Conservation (phyloP, 2,888 invertebrate species). For the Schizotus pectinicornis region DNA sequence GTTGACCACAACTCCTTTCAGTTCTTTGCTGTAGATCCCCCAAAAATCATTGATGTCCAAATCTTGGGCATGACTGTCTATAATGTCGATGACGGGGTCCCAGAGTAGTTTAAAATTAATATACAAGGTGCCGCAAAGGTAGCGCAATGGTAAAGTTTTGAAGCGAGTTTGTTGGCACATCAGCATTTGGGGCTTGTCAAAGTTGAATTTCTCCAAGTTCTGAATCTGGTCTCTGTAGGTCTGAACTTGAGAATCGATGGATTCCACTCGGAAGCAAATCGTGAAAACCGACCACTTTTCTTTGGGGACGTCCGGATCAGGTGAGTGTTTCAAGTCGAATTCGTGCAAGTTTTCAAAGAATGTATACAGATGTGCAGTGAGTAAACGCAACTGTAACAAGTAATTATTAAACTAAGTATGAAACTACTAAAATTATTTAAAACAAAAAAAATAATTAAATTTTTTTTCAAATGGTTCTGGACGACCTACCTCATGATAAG, state of each 20-base stretch:
- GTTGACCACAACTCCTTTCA: constrained; percentile 63
- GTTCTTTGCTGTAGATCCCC: constrained; percentile 69
- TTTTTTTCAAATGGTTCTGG: constrained; percentile 5
- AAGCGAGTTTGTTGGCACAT: constrained; percentile 65
- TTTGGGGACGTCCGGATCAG: constrained; percentile 48
- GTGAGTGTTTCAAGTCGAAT: constrained; percentile 54
- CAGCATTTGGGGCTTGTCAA: constrained; percentile 63
- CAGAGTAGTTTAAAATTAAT: constrained; percentile 89
- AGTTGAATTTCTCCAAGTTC: constrained; percentile 74
- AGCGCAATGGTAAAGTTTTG: constrained; percentile 72
- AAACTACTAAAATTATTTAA: too few relatives aligned
- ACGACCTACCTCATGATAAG: constrained; percentile 68
- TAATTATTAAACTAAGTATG: background rate
- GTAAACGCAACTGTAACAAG: constrained; percentile 66
- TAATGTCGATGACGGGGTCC: constrained; percentile 80
- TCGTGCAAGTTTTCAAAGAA: constrained; percentile 67
- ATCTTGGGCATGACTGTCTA: constrained; percentile 75
- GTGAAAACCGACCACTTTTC: constrained; percentile 68
- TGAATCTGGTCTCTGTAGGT: constrained; percentile 81
- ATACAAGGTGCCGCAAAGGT: constrained; percentile 82
- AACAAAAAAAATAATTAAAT: constrained; percentile 12
- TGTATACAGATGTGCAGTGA: constrained; percentile 77
- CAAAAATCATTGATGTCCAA: constrained; percentile 72
- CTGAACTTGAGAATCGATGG: constrained; percentile 72
- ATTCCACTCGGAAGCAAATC: constrained; percentile 74